A percentile compares a stretch with the other conserved stretches of the same genome.
Evolutionary conservation across 2,113 vertebrate species (phyloP).

Genomic region (Neogobius melanostomus): DNA sequence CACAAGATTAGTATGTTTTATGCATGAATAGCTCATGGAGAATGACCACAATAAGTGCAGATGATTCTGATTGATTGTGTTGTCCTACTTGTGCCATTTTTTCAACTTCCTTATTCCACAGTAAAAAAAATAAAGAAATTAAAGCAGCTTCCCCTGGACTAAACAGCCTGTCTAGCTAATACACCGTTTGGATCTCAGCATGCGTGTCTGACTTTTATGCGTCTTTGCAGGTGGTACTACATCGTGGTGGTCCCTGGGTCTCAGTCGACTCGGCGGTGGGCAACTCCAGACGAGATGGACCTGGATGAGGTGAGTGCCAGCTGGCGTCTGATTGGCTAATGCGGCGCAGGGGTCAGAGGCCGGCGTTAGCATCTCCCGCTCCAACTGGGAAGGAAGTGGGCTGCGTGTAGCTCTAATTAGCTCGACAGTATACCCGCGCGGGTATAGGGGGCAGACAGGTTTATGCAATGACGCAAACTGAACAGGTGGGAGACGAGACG

Average conservation of each 20-base stretch:
- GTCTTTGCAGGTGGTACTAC: constrained; percentile 90
- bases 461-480: constrained; percentile 52
- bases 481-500: constrained; percentile 35
- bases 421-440: constrained; percentile 26
- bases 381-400: constrained; percentile 55
- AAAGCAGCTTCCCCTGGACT: too few relatives aligned
- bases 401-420: constrained; percentile 58
- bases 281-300: constrained; percentile 92
- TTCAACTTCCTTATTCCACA: too few relatives aligned
- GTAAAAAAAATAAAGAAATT: too few relatives aligned
- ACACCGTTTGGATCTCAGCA: constrained; percentile 25
- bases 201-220: constrained; percentile 33
- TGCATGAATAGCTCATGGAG: too few relatives aligned
- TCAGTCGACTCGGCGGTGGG: constrained; percentile 74
- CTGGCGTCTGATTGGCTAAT: constrained; percentile 50
- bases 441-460: constrained; percentile 17
- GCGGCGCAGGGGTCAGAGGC: constrained; percentile 49
- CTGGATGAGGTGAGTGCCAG: constrained; percentile 86
- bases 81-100: too few relatives aligned
- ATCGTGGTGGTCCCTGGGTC: constrained; percentile 91
- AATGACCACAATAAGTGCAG: too few relatives aligned
- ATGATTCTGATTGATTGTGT: too few relatives aligned
- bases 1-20: too few relatives aligned
- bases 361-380: constrained; percentile 32
- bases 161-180: too few relatives aligned